These are phyloP conservation scores for Phrynocephalus versicolor DNA, from an alignment of 2,113 vertebrate genomes.

Conservation along the genomic window DNA sequence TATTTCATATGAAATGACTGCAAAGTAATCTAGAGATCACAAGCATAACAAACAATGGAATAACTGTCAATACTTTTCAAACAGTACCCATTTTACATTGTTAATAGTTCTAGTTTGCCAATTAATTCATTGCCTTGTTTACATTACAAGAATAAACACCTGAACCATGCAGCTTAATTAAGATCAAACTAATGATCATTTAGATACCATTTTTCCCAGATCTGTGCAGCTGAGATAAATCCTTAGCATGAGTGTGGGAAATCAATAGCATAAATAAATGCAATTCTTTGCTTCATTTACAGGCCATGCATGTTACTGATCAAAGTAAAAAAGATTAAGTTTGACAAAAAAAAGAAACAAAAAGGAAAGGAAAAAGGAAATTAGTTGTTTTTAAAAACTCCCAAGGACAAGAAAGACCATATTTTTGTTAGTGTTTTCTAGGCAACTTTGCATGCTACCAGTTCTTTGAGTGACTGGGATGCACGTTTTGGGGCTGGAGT, in stretches of 20 bases:
- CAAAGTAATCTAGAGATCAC: neutral
- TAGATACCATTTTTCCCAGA: slow-evolving; percentile 23
- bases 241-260: slow-evolving; percentile 18
- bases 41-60: neutral
- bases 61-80: neutral
- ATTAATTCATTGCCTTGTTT: neutral
- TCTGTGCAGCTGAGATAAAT: slow-evolving; percentile 15
- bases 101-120: slow-evolving; percentile 13
- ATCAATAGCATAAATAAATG: slow-evolving; percentile 22
- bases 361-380: too few species aligned
- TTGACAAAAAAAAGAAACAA: neutral
- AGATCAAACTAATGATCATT: slow-evolving; percentile 36
- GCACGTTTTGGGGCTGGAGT: neutral
- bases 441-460: too few species aligned
- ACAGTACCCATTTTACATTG: neutral
- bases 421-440: neutral
- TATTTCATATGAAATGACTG: neutral
- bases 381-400: neutral
- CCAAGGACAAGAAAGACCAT: neutral
- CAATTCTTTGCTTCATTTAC: neutral
- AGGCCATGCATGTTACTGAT: neutral
- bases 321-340: slow-evolving; percentile 20
- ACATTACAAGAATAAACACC: slow-evolving; percentile 11
- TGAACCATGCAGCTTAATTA: slow-evolving; percentile 16
- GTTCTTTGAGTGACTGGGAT: too few species aligned